phyloP scores from a whole-genome alignment of 2,113 vertebrate species.

The Urocynchramus pylzowi region DNA sequence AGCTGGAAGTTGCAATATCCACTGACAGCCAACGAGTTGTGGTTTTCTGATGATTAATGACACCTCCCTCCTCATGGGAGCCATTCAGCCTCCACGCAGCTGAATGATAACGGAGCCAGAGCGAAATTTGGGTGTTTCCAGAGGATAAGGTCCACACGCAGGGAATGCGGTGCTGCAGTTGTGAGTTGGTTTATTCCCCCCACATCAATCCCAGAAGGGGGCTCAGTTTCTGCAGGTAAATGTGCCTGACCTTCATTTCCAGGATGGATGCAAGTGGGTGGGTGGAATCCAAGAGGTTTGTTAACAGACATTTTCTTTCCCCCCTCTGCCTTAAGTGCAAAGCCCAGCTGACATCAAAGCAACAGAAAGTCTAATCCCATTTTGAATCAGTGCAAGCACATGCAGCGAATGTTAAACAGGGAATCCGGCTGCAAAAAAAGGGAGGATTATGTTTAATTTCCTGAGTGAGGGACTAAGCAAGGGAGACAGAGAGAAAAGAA shows the following conservation, averaged over 20 bases:
- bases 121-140: neutral
- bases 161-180: neutral
- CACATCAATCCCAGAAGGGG: neutral
- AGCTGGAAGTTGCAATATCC: conserved; percentile 29
- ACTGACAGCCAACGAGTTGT: neutral
- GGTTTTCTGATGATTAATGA: conserved; percentile 36
- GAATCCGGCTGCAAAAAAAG: conserved; percentile 16
- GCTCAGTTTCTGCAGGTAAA: neutral
- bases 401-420: conserved; percentile 65
- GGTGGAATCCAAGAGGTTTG: neutral
- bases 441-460: conserved; percentile 65
- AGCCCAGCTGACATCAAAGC: conserved; percentile 65
- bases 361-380: conserved; percentile 57
- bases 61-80: neutral
- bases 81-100: neutral
- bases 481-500: neutral
- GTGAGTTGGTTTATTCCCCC: neutral
- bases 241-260: neutral
- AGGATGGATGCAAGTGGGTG: neutral
- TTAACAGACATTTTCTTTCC: neutral
- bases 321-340: conserved; percentile 10
- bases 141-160: accelerated
- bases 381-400: conserved; percentile 54
- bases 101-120: neutral
- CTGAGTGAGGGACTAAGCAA: conserved; percentile 40